Evolutionary conservation across 2,888 invertebrate species (phyloP), one percentile per base, ranked within the genome.

Genomic region (Chymomyza fuscimana): DNA sequence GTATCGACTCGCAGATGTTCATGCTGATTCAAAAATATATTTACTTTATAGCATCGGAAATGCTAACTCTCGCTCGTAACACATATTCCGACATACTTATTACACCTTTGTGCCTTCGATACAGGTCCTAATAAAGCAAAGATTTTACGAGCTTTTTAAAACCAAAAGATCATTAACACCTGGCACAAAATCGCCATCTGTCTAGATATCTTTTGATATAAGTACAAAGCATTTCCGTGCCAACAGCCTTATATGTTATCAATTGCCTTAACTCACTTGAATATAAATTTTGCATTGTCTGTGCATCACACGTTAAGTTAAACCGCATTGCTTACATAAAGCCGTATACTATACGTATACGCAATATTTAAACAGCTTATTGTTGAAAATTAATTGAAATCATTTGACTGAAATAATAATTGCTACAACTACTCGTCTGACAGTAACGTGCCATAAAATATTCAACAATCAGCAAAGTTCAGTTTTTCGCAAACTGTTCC

Each of bases 321-420:
- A 36, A 9, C 36, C 40, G 12, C 10, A 40, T 61, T 54, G 60
- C 22, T 58, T 62, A 65, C 15, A 36, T 59, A 58, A 58, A 67
- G 32, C 19, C 22, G n/a, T 36, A 60, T 61, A 60, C 51, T 51
- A 32, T 54, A 12, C 40, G 40, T 46, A 46, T 46, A 46, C 40
- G 40, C 12, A 46, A 46, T 46, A 46, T 46, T 46, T 46, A 46
- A 46, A 46, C 12, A 12, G 40, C 12, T 46, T 46, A 12, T 19
- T 19, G 22, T 67, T 65, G 56, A 63, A 71, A 70, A 66, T 32
- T 50, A 64, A 70, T 80, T 78, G 63, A 66, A 72, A 69, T 70
- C 61, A 65, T 67, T 78, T 66, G 68, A 69, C 78, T 74, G 77
- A 67, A 75, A 76, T 70, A 72, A 69, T 74, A 82, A 82, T 83